Percentiles rank a stretch among this genome's conserved stretches.
These are phyloP conservation scores for Seladonia tumulorum DNA, from an alignment of 2,888 invertebrate species.

Conservation along the genomic window DNA sequence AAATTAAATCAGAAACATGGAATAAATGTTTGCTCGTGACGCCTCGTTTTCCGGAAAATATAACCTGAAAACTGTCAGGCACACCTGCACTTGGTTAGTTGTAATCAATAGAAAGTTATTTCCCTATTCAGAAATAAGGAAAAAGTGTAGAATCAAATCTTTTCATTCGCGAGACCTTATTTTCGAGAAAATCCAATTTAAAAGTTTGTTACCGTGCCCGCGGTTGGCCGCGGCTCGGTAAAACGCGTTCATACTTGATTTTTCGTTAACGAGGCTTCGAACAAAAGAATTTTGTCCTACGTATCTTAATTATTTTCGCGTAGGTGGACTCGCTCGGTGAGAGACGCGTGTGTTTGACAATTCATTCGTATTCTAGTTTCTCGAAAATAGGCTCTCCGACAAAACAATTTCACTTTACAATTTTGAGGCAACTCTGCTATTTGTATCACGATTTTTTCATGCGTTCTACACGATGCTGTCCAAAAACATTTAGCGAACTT, in stretches of 20 bases:
- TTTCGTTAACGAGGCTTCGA: background rate
- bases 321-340: background rate
- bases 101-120: background rate
- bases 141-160: background rate
- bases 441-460: too few species aligned
- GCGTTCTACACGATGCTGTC: too few species aligned
- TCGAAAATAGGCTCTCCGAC: background rate
- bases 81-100: background rate
- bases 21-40: background rate
- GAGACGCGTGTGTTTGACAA: background rate
- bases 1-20: background rate
- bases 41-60: background rate
- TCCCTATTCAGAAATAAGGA: constrained; percentile 1
- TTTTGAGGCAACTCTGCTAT: background rate
- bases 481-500: too few species aligned
- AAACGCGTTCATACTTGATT: background rate
- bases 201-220: background rate
- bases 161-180: background rate
- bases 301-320: background rate
- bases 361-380: background rate
- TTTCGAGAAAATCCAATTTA: background rate
- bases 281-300: background rate
- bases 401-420: background rate
- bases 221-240: background rate
- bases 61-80: background rate